Evolutionary conservation across 1,140 invertebrate genomes (phyloP).

Genomic region (Pollicipes pollicipes): DNA sequence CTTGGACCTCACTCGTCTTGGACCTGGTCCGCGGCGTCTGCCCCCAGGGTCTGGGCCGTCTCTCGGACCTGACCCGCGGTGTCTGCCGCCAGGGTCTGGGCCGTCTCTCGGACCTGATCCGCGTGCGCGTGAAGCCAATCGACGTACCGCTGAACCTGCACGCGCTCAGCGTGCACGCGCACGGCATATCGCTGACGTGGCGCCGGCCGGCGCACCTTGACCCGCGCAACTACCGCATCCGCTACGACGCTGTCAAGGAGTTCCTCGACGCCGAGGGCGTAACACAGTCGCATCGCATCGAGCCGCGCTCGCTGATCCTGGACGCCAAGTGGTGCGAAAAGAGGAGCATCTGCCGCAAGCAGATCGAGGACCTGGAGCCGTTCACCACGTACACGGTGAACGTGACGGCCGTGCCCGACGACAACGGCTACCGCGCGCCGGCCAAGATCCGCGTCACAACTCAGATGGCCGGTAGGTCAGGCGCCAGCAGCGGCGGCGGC

Average conservation of each 20-base stretch:
- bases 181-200: slow-evolving; percentile 82
- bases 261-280: slow-evolving; percentile 86
- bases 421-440: slow-evolving; percentile 65
- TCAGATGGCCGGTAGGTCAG: slow-evolving; percentile 53
- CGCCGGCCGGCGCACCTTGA: slow-evolving; percentile 74
- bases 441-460: slow-evolving; percentile 88
- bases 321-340: slow-evolving; percentile 40
- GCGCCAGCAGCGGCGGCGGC: too few species aligned
- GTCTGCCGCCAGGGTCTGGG: slow-evolving; percentile 28
- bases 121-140: slow-evolving; percentile 73
- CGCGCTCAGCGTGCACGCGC: slow-evolving; percentile 69
- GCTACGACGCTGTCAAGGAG: slow-evolving; percentile 81
- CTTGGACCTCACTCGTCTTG: too few species aligned
- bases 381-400: slow-evolving; percentile 91
- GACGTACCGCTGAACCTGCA: slow-evolving; percentile 73
- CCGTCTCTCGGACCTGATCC: slow-evolving; percentile 41
- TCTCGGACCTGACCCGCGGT: too few species aligned
- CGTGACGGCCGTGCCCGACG: slow-evolving; percentile 70
- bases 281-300: slow-evolving; percentile 68
- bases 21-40: too few species aligned
- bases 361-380: slow-evolving; percentile 71
- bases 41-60: too few species aligned
- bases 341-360: slow-evolving; percentile 32
- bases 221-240: slow-evolving; percentile 72
- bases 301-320: slow-evolving; percentile 47